Percentiles rank a stretch among this genome's conserved stretches.
These are phyloP conservation scores for Aegithalos caudatus DNA, from an alignment of 2,113 vertebrate genomes.

Conservation along the genomic window DNA sequence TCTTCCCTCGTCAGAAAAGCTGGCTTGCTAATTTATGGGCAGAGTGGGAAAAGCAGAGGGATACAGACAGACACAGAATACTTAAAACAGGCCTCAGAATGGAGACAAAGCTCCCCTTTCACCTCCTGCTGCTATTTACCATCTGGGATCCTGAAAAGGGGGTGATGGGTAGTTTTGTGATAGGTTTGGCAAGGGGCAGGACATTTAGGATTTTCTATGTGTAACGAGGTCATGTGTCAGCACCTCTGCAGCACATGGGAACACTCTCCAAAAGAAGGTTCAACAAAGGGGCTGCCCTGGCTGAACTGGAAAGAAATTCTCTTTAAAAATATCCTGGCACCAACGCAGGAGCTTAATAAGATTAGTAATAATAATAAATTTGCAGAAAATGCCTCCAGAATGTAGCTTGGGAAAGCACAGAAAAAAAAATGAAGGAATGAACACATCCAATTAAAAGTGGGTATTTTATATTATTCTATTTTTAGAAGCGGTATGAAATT, in stretches of 20 bases:
- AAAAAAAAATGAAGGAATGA: neutral
- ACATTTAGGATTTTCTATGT: slow-evolving; percentile 70
- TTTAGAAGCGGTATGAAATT: neutral
- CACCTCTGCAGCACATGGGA: slow-evolving; percentile 77
- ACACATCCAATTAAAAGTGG: neutral
- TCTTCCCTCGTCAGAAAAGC: slow-evolving; percentile 54
- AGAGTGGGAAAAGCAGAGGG: slow-evolving; percentile 66
- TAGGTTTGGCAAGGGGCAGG: slow-evolving; percentile 68
- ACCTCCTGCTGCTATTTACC: slow-evolving; percentile 74
- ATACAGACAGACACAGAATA: slow-evolving; percentile 68
- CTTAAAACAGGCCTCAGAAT: slow-evolving; percentile 68
- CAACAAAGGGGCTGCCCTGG: slow-evolving; percentile 71
- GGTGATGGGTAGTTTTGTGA: slow-evolving; percentile 69
- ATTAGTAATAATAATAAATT: neutral
- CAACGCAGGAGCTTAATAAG: neutral
- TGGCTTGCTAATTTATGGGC: slow-evolving; percentile 72
- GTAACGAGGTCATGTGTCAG: slow-evolving; percentile 79
- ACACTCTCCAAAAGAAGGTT: slow-evolving; percentile 45
- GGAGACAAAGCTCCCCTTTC: slow-evolving; percentile 67
- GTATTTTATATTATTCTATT: neutral
- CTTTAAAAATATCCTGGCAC: slow-evolving; percentile 1
- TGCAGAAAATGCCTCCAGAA: neutral
- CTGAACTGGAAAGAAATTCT: slow-evolving; percentile 73
- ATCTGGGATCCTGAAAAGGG: slow-evolving; percentile 73
- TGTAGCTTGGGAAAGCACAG: neutral